Evolutionary conservation across 2,888 invertebrate species (phyloP).

Genomic region (Athalia circularis): DNA sequence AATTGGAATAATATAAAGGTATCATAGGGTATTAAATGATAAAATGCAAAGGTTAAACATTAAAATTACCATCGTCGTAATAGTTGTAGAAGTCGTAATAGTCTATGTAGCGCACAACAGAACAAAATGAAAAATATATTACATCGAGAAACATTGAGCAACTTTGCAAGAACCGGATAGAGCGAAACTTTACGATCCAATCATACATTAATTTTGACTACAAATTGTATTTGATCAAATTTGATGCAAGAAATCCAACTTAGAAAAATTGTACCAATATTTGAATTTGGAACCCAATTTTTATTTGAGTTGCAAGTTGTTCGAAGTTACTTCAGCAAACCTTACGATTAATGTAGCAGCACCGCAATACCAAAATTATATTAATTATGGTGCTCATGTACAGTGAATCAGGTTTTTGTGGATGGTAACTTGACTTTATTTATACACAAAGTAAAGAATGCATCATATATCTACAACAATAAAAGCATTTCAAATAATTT

Average conservation of each 20-base stretch:
- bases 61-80: conserved; percentile 74
- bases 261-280: not conserved
- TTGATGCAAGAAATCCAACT: not conserved
- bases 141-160: conserved; percentile 70
- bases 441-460: not conserved
- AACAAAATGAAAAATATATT: conserved; percentile 72
- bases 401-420: not conserved
- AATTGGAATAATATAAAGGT: conserved; percentile 17
- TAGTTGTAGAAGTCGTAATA: conserved; percentile 74
- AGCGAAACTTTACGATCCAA: not conserved
- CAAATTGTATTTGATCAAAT: conserved; percentile 19
- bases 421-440: not conserved
- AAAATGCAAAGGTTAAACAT: conserved; percentile 35
- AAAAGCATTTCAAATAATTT: no score
- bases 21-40: conserved; percentile 27
- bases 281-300: not conserved
- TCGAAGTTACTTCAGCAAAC: conserved; percentile 24
- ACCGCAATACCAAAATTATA: conserved; percentile 27
- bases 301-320: not conserved
- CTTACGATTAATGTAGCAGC: conserved; percentile 2
- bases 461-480: not conserved
- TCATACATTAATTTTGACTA: conserved; percentile 22
- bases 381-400: conserved; percentile 3
- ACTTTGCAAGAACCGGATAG: conserved; percentile 39
- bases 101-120: conserved; percentile 73